Conservation (phyloP, 2,888 invertebrate species). For the Agapostemon virescens region DNA sequence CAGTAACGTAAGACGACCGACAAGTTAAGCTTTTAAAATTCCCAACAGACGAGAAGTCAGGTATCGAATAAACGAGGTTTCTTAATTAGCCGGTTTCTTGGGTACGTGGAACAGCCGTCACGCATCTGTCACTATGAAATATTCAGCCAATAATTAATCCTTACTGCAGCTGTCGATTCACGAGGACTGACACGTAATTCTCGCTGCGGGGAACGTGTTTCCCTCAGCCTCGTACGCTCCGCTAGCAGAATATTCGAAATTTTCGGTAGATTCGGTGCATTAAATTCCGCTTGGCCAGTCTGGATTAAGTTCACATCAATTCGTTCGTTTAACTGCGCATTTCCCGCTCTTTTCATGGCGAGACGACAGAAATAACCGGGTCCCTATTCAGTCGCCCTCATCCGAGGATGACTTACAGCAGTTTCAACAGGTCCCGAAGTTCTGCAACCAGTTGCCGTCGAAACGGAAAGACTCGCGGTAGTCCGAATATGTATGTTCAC, state of each 20-base stretch:
- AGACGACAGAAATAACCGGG: constrained; percentile 41
- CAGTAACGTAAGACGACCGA: neutral
- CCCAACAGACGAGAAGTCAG: neutral
- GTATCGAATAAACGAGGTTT: neutral
- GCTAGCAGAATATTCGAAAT: neutral
- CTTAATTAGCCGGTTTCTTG: neutral
- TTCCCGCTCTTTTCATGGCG: constrained; percentile 25
- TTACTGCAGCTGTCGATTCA: neutral
- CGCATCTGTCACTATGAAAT: constrained; percentile 2
- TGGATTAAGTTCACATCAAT: constrained; percentile 37
- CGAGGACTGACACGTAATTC: neutral
- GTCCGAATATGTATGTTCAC: neutral
- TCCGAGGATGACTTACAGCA: constrained; percentile 52
- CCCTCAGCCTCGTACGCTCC: neutral
- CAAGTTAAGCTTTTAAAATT: neutral
- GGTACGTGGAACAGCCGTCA: neutral
- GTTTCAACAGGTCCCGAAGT: constrained; percentile 59
- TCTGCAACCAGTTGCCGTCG: constrained; percentile 50
- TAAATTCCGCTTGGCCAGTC: constrained; percentile 9
- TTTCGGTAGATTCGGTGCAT: neutral
- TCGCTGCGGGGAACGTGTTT: neutral
- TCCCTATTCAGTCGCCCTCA: constrained; percentile 39
- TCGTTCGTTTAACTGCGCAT: constrained; percentile 28
- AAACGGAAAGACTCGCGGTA: constrained; percentile 39
- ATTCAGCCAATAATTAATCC: constrained; percentile 3